phyloP scores from a whole-genome alignment of 64 coral and sea anemone species.

The Dendrophyllia cribrosa region DNA sequence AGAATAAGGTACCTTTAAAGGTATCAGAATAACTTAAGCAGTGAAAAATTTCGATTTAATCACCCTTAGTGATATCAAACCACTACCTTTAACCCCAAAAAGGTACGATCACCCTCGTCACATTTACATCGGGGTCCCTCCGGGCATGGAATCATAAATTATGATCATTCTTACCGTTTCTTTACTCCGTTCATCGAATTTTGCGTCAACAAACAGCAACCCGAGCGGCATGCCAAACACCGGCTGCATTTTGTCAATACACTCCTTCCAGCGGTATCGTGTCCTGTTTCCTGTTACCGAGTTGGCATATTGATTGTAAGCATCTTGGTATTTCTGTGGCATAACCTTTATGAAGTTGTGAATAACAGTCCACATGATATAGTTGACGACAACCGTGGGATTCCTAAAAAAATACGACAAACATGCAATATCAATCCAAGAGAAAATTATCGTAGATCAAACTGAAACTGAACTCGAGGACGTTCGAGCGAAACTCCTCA shows the following conservation, averaged over 20 bases:
- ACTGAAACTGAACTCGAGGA: no score
- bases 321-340: slow-evolving; percentile 48
- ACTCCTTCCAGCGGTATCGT: slow-evolving; percentile 48
- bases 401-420: slow-evolving; percentile 48
- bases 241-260: slow-evolving; percentile 44
- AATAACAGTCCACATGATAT: slow-evolving; percentile 83
- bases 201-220: slow-evolving; percentile 75
- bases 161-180: slow-evolving; percentile 25
- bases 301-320: background rate
- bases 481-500: no score
- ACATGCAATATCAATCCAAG: background rate
- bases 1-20: no score
- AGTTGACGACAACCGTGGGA: slow-evolving; percentile 67
- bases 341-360: slow-evolving; percentile 36
- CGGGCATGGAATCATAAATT: no score
- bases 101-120: no score
- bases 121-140: no score
- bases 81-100: no score
- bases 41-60: no score
- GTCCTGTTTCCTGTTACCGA: slow-evolving; percentile 1
- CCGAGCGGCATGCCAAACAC: slow-evolving; percentile 72
- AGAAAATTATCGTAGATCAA: background rate
- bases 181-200: slow-evolving; percentile 75
- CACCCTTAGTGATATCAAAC: no score
- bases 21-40: no score